Evolutionary conservation across 2,797 vertebrate genomes (phyloP).

Genomic region (Sebastes cheni): DNA sequence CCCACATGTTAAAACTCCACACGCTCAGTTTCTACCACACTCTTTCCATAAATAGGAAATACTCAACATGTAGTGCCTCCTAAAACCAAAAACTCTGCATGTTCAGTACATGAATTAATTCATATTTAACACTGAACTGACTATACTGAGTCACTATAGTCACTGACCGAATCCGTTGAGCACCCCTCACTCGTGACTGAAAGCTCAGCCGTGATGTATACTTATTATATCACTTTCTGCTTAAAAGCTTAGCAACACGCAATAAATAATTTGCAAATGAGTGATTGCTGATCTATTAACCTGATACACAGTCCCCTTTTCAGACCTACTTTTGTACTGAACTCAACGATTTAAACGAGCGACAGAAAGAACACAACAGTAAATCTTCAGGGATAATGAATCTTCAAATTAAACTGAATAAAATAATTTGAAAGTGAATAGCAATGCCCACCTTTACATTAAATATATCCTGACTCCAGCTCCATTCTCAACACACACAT

Average conservation of each 20-base stretch:
- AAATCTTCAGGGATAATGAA: background rate
- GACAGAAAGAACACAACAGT: background rate
- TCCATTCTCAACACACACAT: no score
- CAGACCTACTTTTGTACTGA: background rate
- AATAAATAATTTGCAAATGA: background rate
- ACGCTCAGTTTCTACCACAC: no score
- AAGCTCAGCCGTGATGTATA: no score
- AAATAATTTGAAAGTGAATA: background rate
- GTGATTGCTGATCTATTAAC: background rate
- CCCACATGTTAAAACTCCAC: no score
- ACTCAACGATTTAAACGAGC: background rate
- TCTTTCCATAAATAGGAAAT: no score
- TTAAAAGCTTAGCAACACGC: no score
- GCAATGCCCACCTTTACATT: background rate
- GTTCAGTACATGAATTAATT: background rate
- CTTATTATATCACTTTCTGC: no score
- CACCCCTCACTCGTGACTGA: no score
- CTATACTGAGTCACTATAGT: no score
- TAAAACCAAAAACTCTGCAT: background rate
- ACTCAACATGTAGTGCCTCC: background rate
- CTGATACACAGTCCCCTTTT: background rate
- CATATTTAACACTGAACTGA: background rate
- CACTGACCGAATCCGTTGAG: no score
- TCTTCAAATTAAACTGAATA: background rate
- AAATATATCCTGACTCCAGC: background rate